Evolutionary conservation across 2,797 vertebrate genomes (phyloP), one percentile per base, ranked within the genome.

Genomic region (Urosaurus nigricauda): DNA sequence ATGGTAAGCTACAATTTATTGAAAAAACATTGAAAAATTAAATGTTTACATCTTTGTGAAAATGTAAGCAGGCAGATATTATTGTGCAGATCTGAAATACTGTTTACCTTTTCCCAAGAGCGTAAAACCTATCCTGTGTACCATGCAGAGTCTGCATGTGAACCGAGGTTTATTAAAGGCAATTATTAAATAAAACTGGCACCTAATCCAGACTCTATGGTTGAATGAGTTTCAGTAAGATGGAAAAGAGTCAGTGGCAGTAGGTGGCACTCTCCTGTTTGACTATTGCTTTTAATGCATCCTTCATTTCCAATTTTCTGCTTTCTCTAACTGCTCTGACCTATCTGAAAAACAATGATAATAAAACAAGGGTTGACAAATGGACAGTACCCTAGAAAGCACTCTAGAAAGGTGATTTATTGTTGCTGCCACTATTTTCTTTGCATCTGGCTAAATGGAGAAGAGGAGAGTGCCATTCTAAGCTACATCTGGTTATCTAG

Each of bases 1-100:
- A 80, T 80, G 14, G 68, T 81, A 65, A 43, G 56, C 40, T 65
- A 75, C 8, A 85, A 17, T 40, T 85, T n/a, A 16, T 80, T 79
- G 71, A 77, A 77, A 77, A 32, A 58, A 63, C 35, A 40, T 58
- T 37, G 43, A 35, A 35, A 80, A 73, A 89, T 40, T 85, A 24
- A 81, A 63, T 21, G 12, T 87, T 70, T 71, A 68, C 53, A 40
- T 29, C 14, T 80, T 70, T 87, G 32, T 70, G 17, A 80, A 79
- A 78, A 79, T 17, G 13, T 51, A 37, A 32, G 6, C 80, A 37
- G 19, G 35, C 37, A 6, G 40, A 79, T 79, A 80, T 12, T 56
- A 35, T 37, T 79, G 77, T 5, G 29, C 35, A 87, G 29, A 75
- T 56, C 26, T 78, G 29, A 68, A 77, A 65, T 40, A 65, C 24